A percentile compares a stretch with the other conserved stretches of the same genome.
phyloP scores from a whole-genome alignment of 92 coral and sea anemone genomes.

The Meandrina meandrites region DNA sequence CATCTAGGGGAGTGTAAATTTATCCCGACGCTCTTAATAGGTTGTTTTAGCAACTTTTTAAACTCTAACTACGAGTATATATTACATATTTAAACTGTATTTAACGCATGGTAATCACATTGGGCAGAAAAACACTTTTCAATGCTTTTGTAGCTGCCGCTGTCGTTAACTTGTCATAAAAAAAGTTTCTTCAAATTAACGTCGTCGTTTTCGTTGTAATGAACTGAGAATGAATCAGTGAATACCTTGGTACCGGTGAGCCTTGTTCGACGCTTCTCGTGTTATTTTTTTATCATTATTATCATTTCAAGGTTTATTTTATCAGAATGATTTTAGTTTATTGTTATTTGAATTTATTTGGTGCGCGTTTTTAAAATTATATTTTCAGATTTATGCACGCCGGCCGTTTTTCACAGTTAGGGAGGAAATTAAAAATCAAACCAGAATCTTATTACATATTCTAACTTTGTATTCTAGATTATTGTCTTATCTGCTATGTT shows the following conservation, averaged over 20 bases:
- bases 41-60: background rate
- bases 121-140: background rate
- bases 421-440: conserved; percentile 2
- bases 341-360: background rate
- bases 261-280: background rate
- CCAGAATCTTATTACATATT: background rate
- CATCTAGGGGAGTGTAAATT: background rate
- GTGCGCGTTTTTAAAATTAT: background rate
- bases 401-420: background rate
- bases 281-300: background rate
- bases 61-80: background rate
- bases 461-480: background rate
- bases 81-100: conserved; percentile 10
- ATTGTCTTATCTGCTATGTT: conserved; percentile 1
- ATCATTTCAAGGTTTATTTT: background rate
- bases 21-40: background rate
- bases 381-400: background rate
- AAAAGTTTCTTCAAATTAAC: no score
- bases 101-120: conserved; percentile 7
- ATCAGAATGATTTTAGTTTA: background rate
- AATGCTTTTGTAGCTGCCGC: background rate
- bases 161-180: background rate
- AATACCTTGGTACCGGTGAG: background rate
- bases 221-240: no score
- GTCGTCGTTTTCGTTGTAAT: background rate